phyloP scores from a whole-genome alignment of 2,797 vertebrate genomes.

The Phaenicophaeus curvirostris region DNA sequence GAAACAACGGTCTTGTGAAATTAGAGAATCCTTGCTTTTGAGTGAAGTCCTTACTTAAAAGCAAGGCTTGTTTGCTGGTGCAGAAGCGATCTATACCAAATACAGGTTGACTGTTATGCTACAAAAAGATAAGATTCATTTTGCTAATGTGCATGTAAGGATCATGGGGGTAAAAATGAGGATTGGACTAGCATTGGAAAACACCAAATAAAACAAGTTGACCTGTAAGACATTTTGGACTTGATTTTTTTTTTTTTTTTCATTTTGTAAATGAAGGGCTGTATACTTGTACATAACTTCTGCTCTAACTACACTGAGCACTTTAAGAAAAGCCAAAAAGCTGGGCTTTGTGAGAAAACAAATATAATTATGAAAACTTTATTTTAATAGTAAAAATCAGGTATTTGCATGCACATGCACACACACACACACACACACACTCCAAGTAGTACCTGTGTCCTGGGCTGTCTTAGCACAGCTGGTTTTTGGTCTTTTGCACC shows the following conservation, averaged over 20 bases:
- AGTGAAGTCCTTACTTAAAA: background rate
- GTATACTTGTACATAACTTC: background rate
- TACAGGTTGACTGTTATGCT: background rate
- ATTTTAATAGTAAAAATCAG: background rate
- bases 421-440: no score
- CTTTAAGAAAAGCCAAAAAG: background rate
- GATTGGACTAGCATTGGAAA: conserved; percentile 36
- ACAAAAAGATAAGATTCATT: background rate
- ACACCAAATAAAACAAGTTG: conserved; percentile 58
- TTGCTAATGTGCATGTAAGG: conserved; percentile 35
- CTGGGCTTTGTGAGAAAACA: background rate
- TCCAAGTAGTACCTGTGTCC: fast-evolving
- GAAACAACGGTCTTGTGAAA: background rate
- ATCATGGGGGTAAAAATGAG: background rate
- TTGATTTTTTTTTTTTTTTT: background rate
- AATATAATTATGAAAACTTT: background rate
- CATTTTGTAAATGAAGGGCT: background rate
- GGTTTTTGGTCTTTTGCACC: background rate
- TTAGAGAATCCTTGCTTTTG: background rate
- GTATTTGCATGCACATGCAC: fast-evolving
- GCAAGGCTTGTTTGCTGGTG: background rate
- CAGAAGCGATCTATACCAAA: background rate
- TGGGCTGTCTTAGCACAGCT: background rate
- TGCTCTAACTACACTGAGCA: background rate
- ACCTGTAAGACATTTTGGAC: background rate